Evolutionary conservation across 2,888 invertebrate genomes (phyloP).

Genomic region (Parasteatoda lunata): DNA sequence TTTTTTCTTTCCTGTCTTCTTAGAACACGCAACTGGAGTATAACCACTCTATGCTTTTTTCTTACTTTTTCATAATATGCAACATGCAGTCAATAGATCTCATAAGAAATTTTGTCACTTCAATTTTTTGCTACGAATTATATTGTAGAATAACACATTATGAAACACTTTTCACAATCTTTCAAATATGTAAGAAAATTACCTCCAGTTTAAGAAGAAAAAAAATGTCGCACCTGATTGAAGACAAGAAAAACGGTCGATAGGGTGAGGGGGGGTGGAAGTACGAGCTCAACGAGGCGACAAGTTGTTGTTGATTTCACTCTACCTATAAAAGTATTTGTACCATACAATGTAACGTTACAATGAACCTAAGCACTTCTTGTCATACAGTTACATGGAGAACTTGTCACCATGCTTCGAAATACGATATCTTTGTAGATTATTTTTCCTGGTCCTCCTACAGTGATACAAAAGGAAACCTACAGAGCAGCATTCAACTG

Average conservation of each 20-base stretch:
- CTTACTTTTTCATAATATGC: too few relatives aligned
- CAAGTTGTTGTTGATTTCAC: constrained; percentile 64
- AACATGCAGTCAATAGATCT: too few relatives aligned
- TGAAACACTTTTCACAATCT: constrained; percentile 42
- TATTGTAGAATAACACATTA: constrained; percentile 41
- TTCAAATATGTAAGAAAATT: not conserved
- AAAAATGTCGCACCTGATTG: not conserved
- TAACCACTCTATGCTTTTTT: too few relatives aligned
- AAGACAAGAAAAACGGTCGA: not conserved
- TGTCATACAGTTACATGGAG: constrained; percentile 43
- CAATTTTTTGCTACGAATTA: not conserved
- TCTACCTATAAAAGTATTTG: constrained; percentile 41
- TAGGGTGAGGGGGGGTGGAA: not conserved
- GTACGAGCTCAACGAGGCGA: constrained; percentile 38
- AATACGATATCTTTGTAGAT: constrained; percentile 50
- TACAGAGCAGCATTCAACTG: constrained; percentile 21
- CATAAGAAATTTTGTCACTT: not conserved
- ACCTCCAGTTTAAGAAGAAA: not conserved
- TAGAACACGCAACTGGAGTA: too few relatives aligned
- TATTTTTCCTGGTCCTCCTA: not conserved
- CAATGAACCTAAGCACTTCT: constrained; percentile 24
- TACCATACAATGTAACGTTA: constrained; percentile 36
- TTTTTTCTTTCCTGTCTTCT: too few relatives aligned
- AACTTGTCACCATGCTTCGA: constrained; percentile 45
- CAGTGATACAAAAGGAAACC: constrained; percentile 10